Conservation (phyloP, 2,113 vertebrate genomes). For the Pterocles orientalis region DNA sequence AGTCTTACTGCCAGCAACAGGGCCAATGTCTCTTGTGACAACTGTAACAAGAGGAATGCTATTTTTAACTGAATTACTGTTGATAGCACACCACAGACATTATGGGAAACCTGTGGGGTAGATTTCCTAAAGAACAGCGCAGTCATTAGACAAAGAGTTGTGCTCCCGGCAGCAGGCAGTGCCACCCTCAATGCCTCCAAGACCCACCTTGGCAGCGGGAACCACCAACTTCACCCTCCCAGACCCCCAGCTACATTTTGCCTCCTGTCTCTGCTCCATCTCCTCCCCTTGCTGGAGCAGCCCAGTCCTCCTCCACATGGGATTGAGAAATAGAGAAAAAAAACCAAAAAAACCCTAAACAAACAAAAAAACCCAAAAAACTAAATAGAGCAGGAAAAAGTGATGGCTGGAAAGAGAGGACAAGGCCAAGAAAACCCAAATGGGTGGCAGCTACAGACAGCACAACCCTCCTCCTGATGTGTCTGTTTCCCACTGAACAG, state of each 20-base stretch:
- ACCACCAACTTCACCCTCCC: background rate
- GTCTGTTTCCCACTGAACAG: background rate
- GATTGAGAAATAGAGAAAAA: background rate
- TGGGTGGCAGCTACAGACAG: background rate
- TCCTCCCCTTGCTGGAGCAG: background rate
- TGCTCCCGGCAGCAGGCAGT: rapidly evolving
- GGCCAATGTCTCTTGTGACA: background rate
- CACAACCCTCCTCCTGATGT: background rate
- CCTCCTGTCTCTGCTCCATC: background rate
- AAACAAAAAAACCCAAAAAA: too few relatives aligned
- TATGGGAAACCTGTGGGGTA: background rate
- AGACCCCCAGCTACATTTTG: background rate
- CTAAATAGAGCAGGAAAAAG: background rate
- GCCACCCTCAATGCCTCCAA: background rate
- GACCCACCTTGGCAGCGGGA: background rate
- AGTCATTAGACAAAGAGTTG: background rate
- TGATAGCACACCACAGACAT: rapidly evolving
- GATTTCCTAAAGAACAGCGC: background rate
- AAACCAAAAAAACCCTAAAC: too few relatives aligned
- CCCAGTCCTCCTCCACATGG: background rate
- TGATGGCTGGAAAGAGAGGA: background rate
- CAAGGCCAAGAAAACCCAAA: background rate
- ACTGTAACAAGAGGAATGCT: background rate
- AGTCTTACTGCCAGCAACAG: background rate
- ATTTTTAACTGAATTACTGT: background rate